Base-by-base conservation (phyloP, 2,888 invertebrate genomes). In the Thecophora atra region DNA sequence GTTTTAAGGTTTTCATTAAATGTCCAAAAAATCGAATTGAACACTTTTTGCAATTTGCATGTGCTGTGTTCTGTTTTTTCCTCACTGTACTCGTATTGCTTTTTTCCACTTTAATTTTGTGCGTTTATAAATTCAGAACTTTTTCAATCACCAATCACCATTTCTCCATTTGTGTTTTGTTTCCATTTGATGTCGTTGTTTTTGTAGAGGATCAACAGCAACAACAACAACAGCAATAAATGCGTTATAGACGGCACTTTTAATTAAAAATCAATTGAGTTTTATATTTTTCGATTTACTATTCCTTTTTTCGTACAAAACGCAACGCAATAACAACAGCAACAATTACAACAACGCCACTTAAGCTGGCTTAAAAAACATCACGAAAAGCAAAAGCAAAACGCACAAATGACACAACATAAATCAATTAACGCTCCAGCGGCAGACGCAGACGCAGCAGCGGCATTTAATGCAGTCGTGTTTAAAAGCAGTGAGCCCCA, bases 261-360 rank as follows among this genome's bases (percentile, higher is more conserved):
- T 78, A 78, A 78, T 78, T 78, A 76, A 78, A 78, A 78, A 78
- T 76, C 78, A 78, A 78, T 78, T 77, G 76, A 78, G 74, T 78
- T 78, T 78, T 75, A 76, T 75, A 70, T 54, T 44, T 24, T 69
- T 69, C n/a, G 30, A 11, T 52, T 62, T 62, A 21, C 21, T 52
- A 37, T 56, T 30, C 54, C 7, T 24, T 54, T 51, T 62, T 5
- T n/a, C 11, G 24, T 44, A 44, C 24, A 51, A 47, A 70, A 51
- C 26, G n/a, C 24, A 28, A 19, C 44, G 7, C n/a, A 15, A 8
- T 7, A 28, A n/a, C 7, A n/a, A 26, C 19, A 52, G 64, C 30
- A 28, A 28, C 26, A 19, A 19, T 21, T 17, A 7, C 3, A 68
- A 21, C 42, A 24, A 44, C 56, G 30, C 26, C 54, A 26, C 47